Evolutionary conservation across 2,888 invertebrate species (phyloP).

Genomic region (Synergus laeviventris): DNA sequence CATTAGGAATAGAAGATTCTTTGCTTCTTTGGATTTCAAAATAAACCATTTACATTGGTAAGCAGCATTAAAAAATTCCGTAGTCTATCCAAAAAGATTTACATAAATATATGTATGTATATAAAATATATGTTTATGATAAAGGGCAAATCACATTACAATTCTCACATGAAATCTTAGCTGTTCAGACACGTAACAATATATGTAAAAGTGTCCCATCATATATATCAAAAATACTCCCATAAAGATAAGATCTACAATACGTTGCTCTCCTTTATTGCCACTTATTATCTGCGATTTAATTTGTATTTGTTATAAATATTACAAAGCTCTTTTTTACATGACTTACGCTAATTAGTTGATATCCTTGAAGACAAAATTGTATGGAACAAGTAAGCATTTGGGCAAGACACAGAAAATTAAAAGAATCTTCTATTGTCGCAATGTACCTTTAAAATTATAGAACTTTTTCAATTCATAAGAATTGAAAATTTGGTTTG

Average conservation of each 20-base stretch:
- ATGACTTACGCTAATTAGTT: conserved; percentile 57
- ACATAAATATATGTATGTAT: too few relatives aligned
- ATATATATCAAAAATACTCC: conserved; percentile 42
- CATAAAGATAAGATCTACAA: conserved; percentile 42
- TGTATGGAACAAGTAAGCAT: conserved; percentile 60
- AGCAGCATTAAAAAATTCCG: conserved; percentile 47
- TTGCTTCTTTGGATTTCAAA: conserved; percentile 47
- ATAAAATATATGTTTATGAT: too few relatives aligned
- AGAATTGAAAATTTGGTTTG: not conserved
- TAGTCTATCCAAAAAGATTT: conserved; percentile 37
- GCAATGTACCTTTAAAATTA: conserved; percentile 54
- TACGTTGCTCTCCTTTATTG: not conserved
- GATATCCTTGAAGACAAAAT: conserved; percentile 64
- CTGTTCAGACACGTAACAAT: conserved; percentile 48
- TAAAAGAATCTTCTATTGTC: conserved; percentile 62
- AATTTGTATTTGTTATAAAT: not conserved
- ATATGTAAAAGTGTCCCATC: conserved; percentile 45
- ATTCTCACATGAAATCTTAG: conserved; percentile 41
- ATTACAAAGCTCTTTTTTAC: conserved; percentile 36
- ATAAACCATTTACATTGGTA: conserved; percentile 56
- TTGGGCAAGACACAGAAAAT: conserved; percentile 61
- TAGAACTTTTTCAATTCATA: not conserved
- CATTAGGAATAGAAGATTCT: conserved; percentile 52
- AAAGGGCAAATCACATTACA: not conserved
- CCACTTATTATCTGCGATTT: not conserved